Percentiles rank a stretch among this genome's conserved stretches.
phyloP scores from a whole-genome alignment of 2,888 invertebrate species.

The Plebejus argus region DNA sequence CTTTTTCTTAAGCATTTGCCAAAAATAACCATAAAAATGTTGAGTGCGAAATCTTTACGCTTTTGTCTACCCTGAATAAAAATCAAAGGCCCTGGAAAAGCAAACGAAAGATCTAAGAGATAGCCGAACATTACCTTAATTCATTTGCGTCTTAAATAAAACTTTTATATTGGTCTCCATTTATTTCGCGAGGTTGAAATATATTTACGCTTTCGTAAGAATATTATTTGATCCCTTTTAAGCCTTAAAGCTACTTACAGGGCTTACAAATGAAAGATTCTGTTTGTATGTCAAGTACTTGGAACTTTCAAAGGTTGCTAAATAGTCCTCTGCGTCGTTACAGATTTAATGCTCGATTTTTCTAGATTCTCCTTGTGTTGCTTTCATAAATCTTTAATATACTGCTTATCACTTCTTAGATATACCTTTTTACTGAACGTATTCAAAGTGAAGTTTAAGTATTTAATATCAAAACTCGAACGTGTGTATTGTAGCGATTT shows the following conservation, averaged over 20 bases:
- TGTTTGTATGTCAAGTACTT: constrained; percentile 3
- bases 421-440: too few species aligned
- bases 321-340: constrained; percentile 13
- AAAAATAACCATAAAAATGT: neutral
- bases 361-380: neutral
- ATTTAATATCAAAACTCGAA: too few species aligned
- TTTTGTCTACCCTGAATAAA: constrained; percentile 5
- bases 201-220: constrained; percentile 20
- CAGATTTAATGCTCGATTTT: neutral
- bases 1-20: neutral
- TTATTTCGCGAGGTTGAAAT: neutral
- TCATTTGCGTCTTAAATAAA: neutral
- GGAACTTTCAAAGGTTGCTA: constrained; percentile 10
- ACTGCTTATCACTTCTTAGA: neutral
- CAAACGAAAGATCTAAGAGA: constrained; percentile 2
- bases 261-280: constrained; percentile 3
- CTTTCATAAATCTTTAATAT: constrained; percentile 7
- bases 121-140: neutral
- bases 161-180: neutral
- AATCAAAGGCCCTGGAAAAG: neutral
- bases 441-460: too few species aligned
- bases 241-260: constrained; percentile 19
- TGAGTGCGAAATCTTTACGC: neutral
- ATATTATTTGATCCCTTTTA: constrained; percentile 26
- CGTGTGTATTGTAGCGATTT: too few species aligned